Percentiles rank a stretch among this genome's conserved stretches.
phyloP scores from a whole-genome alignment of 2,113 vertebrate species.

The Anthoscopus minutus region DNA sequence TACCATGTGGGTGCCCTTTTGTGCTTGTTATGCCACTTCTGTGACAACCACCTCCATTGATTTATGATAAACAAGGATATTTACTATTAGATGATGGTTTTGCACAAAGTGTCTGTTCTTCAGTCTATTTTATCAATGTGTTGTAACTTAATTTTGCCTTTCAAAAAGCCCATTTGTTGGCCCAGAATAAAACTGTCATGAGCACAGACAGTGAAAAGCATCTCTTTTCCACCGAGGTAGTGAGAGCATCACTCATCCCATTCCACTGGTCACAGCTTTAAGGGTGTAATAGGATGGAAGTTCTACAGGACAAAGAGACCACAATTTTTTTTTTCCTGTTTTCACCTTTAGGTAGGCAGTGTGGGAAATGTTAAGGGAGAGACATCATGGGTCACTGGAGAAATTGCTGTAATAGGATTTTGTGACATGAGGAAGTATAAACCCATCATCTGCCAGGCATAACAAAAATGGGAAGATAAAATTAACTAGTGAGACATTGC shows the following conservation, averaged over 20 bases:
- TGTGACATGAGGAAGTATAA: not conserved
- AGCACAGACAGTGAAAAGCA: not conserved
- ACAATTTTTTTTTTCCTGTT: not conserved
- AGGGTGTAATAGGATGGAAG: not conserved
- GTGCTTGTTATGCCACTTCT: not conserved
- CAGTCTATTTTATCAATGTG: not conserved
- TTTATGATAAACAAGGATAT: not conserved
- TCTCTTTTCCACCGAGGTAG: not conserved
- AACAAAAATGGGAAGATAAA: not conserved
- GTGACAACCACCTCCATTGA: not conserved
- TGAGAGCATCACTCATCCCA: not conserved
- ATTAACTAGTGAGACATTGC: not conserved
- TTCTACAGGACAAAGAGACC: not conserved
- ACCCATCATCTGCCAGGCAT: not conserved
- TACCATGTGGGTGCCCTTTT: not conserved
- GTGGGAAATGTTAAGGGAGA: not conserved
- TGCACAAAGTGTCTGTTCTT: not conserved
- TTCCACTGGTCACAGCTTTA: not conserved
- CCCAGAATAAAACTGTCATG: not conserved
- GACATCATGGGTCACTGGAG: not conserved
- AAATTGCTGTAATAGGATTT: conserved; percentile 6
- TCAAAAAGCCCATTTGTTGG: not conserved
- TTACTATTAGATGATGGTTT: not conserved
- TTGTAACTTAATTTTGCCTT: not conserved
- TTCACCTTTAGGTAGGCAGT: not conserved